Evolutionary conservation across 2,888 invertebrate genomes (phyloP).

Genomic region (Trichopria drosophilae): DNA sequence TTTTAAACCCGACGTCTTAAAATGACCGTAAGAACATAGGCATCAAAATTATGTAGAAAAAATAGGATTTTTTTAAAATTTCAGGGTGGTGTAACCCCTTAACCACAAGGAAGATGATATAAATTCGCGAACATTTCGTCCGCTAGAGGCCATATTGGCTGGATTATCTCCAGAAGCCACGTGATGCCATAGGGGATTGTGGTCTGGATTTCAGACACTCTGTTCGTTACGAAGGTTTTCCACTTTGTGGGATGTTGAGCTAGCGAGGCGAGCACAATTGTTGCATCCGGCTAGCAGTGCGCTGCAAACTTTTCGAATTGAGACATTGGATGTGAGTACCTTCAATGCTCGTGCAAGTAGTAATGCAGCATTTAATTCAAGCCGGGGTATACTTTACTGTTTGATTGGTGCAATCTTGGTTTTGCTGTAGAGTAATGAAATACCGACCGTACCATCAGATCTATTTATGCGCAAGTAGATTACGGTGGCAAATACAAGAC

Average conservation of each 20-base stretch:
- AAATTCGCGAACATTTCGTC: too few species aligned
- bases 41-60: too few species aligned
- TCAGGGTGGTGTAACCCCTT: too few species aligned
- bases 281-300: conserved; percentile 9
- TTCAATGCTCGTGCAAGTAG: too few species aligned
- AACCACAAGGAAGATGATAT: too few species aligned
- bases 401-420: conserved; percentile 13
- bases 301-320: too few species aligned
- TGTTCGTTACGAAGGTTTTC: not conserved
- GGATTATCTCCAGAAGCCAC: conserved; percentile 3
- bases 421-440: conserved; percentile 1
- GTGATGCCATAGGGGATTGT: conserved; percentile 1
- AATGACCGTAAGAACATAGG: too few species aligned
- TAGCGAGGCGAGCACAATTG: conserved; percentile 2
- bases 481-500: not conserved
- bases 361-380: conserved; percentile 10
- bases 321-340: too few species aligned
- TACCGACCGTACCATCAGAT: not conserved
- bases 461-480: conserved; percentile 2
- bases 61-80: too few species aligned
- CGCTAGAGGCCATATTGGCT: not conserved
- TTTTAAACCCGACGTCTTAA: too few species aligned
- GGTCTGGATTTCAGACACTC: conserved; percentile 1
- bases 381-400: conserved; percentile 2
- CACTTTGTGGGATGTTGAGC: not conserved